phyloP scores from a whole-genome alignment of 2,113 vertebrate species.

The Meriones unguiculatus region DNA sequence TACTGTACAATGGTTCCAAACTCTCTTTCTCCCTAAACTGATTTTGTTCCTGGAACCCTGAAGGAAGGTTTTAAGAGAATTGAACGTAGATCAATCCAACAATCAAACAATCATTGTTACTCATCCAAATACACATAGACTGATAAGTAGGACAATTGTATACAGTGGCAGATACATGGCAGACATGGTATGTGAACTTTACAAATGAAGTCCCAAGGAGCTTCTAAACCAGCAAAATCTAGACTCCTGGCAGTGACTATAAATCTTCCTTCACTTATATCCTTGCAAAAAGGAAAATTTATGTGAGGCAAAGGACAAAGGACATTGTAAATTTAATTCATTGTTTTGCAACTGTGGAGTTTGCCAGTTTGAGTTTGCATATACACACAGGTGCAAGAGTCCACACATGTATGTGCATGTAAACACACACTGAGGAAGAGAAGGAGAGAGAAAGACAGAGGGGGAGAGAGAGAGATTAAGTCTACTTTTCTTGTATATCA shows the following conservation, averaged over 20 bases:
- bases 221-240: background rate
- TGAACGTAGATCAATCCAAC: background rate
- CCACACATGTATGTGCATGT: background rate
- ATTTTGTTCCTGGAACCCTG: rapidly evolving
- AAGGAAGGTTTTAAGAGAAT: background rate
- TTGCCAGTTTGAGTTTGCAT: rapidly evolving
- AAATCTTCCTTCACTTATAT: background rate
- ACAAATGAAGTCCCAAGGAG: background rate
- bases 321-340: background rate
- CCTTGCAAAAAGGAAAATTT: background rate
- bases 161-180: background rate
- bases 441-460: background rate
- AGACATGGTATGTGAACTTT: background rate
- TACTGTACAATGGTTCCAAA: background rate
- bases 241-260: background rate
- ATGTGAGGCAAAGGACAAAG: background rate
- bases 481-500: background rate
- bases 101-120: background rate
- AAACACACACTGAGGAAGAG: background rate
- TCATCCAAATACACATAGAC: background rate
- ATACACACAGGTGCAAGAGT: too few relatives aligned
- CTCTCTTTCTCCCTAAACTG: background rate
- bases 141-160: background rate
- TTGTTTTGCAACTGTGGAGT: background rate
- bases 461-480: background rate